Base-by-base conservation (phyloP, 2,113 vertebrate genomes). In the Lamprologus speciosus region DNA sequence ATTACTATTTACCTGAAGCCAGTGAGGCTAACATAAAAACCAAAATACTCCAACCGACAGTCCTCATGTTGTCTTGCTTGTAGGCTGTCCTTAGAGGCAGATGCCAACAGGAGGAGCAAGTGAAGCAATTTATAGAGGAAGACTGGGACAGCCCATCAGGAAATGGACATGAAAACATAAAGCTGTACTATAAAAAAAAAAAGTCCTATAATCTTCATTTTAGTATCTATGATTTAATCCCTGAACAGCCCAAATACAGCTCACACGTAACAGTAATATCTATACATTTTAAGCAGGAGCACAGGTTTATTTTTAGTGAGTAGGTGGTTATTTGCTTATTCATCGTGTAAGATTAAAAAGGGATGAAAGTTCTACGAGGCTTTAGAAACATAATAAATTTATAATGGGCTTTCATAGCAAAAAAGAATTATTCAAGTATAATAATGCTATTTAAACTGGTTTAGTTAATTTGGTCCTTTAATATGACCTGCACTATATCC, bases 1-100 rank as follows among this genome's bases (percentile, higher is more conserved):
- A 68, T 5, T 5, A 65, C 33, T 57, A 54, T 70, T 92, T 93
- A 96, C 96, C 95, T 40, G 89, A 83, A 50, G 85, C 78, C 1
- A 90, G 33, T 2, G 75, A 50, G 3, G 68, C 33, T 26, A 78
- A 86, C 1, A 57, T 28, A 1, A 95, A 82, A 40, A 92, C 1
- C 60, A 90, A 33, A 21, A 88, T 3, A 35, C 4, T 87, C 84
- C 89, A 21, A 3, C 7, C 31, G 10, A 84, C 2, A 8, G 0
- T 54, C 85, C 4, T 87, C 94, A 94, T 95, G 31, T 55, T 63
- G 35, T 33, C 2, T 5, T 79, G 47, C 7, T 45, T 3, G 33
- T 17, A 6, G 9, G 26, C 4, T 4, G 57, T 14, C 40, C 55
- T 80, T 6, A 63, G 6, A 51, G 51, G 81, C 21, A 47, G 54